Percentiles rank a stretch among this genome's conserved stretches.
Evolutionary conservation across 2,888 invertebrate species (phyloP).

Genomic region (Pilophorus perplexus): DNA sequence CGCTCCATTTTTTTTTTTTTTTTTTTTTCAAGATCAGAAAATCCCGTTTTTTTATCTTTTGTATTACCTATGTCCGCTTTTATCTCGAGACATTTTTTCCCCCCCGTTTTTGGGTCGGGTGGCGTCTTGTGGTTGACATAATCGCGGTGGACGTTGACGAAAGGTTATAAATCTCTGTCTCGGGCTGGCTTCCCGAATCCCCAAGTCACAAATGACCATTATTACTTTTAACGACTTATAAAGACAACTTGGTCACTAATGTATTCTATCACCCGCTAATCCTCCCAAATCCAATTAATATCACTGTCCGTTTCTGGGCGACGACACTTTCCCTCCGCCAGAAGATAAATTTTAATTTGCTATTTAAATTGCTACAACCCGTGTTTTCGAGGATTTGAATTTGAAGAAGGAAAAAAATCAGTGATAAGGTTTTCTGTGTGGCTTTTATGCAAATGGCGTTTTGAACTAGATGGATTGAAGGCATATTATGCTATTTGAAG

Average conservation of each 20-base stretch:
- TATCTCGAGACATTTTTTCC: neutral
- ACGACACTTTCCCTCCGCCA: conserved; percentile 12
- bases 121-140: neutral
- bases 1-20: neutral
- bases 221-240: neutral
- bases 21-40: no score
- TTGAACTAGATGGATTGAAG: no score
- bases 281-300: conserved; percentile 22
- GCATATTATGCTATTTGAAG: no score
- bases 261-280: conserved; percentile 16
- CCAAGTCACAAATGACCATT: neutral
- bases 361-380: conserved; percentile 3
- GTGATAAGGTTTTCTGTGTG: no score
- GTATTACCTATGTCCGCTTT: neutral
- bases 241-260: conserved; percentile 1
- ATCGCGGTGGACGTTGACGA: conserved; percentile 21
- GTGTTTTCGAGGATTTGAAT: neutral
- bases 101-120: neutral
- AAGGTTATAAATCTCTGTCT: conserved; percentile 17
- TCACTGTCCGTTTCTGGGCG: neutral
- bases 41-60: neutral
- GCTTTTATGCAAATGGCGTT: no score
- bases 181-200: neutral
- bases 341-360: conserved; percentile 20
- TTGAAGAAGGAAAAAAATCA: no score